Conservation (phyloP, 2,888 invertebrate genomes). For the Calliscelio sp. region DNA sequence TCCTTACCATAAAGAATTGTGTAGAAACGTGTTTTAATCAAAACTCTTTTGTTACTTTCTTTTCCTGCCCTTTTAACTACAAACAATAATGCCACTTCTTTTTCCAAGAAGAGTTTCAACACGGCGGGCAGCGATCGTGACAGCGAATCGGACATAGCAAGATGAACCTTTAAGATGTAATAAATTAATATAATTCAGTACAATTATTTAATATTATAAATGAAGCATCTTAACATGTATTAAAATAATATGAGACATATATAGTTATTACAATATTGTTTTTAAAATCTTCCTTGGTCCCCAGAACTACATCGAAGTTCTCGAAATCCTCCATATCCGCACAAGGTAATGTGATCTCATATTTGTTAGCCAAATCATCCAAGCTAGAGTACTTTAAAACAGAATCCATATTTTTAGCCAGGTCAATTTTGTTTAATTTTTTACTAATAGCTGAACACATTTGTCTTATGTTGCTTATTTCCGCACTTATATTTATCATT, state of each 20-base stretch:
- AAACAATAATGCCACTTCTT: background rate
- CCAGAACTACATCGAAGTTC: background rate
- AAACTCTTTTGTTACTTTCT: background rate
- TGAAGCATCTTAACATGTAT: background rate
- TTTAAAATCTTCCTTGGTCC: constrained; percentile 1
- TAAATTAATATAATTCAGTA: background rate
- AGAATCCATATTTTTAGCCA: background rate
- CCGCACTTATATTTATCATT: background rate
- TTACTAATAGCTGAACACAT: background rate
- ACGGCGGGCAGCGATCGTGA: background rate
- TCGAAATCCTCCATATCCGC: background rate
- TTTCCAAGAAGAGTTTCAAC: background rate
- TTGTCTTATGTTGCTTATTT: constrained; percentile 1
- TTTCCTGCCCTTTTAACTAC: constrained; percentile 13
- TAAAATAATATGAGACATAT: background rate
- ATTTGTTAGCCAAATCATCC: constrained; percentile 6
- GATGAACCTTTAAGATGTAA: background rate
- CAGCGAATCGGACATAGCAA: background rate
- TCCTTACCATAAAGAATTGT: background rate
- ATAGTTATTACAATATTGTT: constrained; percentile 13
- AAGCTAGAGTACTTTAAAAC: background rate
- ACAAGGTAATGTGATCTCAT: constrained; percentile 16
- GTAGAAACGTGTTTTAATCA: background rate
- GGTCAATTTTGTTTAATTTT: background rate
- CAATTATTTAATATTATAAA: background rate